These are phyloP conservation scores for Palythoa caribaeorum DNA, from an alignment of 92 coral and sea anemone genomes.

Conservation along the genomic window DNA sequence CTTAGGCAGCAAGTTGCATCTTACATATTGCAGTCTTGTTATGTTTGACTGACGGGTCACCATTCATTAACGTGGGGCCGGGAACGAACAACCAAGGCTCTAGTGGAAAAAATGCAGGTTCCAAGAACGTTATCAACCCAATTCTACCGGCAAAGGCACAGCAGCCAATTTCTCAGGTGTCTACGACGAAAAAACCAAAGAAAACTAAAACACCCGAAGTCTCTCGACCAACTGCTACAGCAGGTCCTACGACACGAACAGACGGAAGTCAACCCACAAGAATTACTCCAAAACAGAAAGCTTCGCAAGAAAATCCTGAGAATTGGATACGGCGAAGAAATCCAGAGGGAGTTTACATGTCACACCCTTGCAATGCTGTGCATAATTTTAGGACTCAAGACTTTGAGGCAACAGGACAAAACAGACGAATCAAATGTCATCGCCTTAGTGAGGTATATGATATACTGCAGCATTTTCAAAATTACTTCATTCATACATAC, in stretches of 20 bases:
- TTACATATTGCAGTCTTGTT: not conserved
- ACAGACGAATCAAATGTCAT: constrained; percentile 31
- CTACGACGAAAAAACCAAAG: not conserved
- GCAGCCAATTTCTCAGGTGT: not conserved
- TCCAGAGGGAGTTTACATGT: not conserved
- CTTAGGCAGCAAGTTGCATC: not conserved
- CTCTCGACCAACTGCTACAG: not conserved
- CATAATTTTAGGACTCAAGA: constrained; percentile 21
- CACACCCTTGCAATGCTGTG: constrained; percentile 28
- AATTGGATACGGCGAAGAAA: not conserved
- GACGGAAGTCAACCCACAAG: not conserved
- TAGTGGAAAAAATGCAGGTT: not conserved
- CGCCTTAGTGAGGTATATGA: constrained; percentile 40
- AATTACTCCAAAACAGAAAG: not conserved
- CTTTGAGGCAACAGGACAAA: constrained; percentile 8
- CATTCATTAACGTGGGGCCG: constrained; percentile 3
- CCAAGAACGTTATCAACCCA: constrained; percentile 4
- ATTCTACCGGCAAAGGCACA: constrained; percentile 20
- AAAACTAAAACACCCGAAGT: not conserved
- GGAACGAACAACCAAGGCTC: not conserved
- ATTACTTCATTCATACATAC: too few relatives aligned
- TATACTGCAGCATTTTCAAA: not conserved
- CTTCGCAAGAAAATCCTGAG: not conserved
- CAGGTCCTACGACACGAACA: too few relatives aligned
- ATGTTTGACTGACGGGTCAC: constrained; percentile 2